Evolutionary conservation across 92 coral and sea anemone genomes (phyloP).

Genomic region (Zoanthus sansibaricus): DNA sequence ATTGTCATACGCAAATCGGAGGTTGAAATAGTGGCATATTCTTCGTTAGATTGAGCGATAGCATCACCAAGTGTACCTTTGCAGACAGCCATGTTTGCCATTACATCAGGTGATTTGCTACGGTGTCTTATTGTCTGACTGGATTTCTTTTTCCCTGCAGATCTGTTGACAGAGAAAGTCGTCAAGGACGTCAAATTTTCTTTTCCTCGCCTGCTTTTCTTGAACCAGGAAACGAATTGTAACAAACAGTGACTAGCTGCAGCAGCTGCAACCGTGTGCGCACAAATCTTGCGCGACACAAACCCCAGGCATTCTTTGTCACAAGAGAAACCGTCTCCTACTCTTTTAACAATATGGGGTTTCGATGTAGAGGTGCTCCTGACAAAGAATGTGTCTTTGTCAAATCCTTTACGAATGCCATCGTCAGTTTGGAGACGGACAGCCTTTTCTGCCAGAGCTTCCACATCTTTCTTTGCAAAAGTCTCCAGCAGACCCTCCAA

Average conservation of each 20-base stretch:
- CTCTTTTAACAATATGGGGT: slow-evolving; percentile 50
- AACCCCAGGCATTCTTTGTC: slow-evolving; percentile 59
- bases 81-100: background rate
- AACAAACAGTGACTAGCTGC: background rate
- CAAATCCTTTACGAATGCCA: slow-evolving; percentile 39
- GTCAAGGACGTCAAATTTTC: slow-evolving; percentile 20
- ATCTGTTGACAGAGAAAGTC: slow-evolving; percentile 41
- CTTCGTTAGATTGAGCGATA: background rate
- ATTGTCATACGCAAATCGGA: slow-evolving; percentile 56
- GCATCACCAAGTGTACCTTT: background rate
- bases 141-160: slow-evolving; percentile 47
- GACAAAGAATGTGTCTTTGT: slow-evolving; percentile 30
- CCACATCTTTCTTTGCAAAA: slow-evolving; percentile 19
- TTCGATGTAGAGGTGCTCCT: slow-evolving; percentile 36
- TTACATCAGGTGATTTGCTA: slow-evolving; percentile 54
- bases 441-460: slow-evolving; percentile 51
- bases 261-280: slow-evolving; percentile 49
- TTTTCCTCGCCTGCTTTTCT: background rate
- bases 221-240: slow-evolving; percentile 34
- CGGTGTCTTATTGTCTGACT: slow-evolving; percentile 9
- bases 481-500: background rate
- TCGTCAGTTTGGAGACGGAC: background rate
- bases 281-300: slow-evolving; percentile 47
- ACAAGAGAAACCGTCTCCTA: slow-evolving; percentile 31
- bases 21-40: slow-evolving; percentile 3